Percentiles rank a stretch among this genome's conserved stretches.
Evolutionary conservation across 2,888 invertebrate species (phyloP).

Genomic region (Chaitophorus viminalis): DNA sequence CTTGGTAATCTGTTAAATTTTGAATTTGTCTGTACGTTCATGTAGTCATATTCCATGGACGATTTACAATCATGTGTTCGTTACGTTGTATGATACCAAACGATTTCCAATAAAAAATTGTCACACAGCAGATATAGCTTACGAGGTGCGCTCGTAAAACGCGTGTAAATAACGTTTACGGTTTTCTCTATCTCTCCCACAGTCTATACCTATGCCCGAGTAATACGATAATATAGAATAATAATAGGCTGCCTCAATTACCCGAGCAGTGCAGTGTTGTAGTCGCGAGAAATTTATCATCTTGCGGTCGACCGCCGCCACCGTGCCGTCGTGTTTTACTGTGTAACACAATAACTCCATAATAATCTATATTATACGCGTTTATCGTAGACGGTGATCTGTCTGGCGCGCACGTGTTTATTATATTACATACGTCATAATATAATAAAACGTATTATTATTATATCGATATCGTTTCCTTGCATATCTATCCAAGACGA

Average conservation of each 20-base stretch:
- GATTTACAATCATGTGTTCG: background rate
- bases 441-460: background rate
- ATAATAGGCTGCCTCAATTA: background rate
- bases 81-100: background rate
- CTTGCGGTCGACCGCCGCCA: background rate
- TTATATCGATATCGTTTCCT: background rate
- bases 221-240: background rate
- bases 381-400: background rate
- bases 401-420: background rate
- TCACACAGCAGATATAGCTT: too few species aligned
- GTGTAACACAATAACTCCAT: background rate
- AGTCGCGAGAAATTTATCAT: slow-evolving; percentile 3
- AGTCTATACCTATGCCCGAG: background rate
- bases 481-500: background rate
- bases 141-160: background rate
- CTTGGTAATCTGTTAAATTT: background rate
- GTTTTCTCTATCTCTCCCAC: background rate
- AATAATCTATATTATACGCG: too few species aligned
- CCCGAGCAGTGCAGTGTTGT: background rate
- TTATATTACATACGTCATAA: background rate
- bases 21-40: background rate
- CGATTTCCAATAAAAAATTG: too few species aligned
- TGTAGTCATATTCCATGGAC: background rate
- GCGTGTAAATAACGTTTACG: background rate
- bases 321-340: background rate